Evolutionary conservation across 2,888 invertebrate genomes (phyloP).

Genomic region (Pachycephus smyrnensis): DNA sequence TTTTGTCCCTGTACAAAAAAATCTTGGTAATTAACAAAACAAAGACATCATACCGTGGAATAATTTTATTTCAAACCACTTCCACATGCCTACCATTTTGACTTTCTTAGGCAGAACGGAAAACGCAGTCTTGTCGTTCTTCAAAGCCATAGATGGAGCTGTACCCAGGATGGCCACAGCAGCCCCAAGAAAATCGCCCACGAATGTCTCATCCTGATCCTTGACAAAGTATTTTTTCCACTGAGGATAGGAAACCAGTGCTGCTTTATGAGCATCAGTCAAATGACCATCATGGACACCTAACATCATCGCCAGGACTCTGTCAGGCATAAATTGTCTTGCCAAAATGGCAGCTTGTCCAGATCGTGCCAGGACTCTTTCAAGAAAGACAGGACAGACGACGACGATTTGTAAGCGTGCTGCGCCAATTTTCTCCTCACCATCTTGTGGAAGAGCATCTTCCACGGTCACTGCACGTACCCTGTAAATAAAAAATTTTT

Average conservation of each 20-base stretch:
- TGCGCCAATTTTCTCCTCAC: constrained; percentile 71
- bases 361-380: constrained; percentile 71
- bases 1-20: constrained; percentile 78
- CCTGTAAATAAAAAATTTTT: constrained; percentile 65
- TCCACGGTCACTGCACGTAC: constrained; percentile 81
- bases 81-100: constrained; percentile 72
- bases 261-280: constrained; percentile 76
- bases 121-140: constrained; percentile 75
- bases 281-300: constrained; percentile 82
- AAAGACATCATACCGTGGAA: not conserved
- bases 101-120: constrained; percentile 83
- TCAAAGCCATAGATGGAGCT: constrained; percentile 41
- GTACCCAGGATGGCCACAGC: constrained; percentile 81
- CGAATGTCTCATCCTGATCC: constrained; percentile 87
- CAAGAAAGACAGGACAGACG: constrained; percentile 80
- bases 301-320: constrained; percentile 83
- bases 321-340: constrained; percentile 75
- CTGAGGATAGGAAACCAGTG: constrained; percentile 79
- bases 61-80: constrained; percentile 22
- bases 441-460: constrained; percentile 71
- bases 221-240: constrained; percentile 86
- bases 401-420: constrained; percentile 85
- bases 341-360: constrained; percentile 70
- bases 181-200: constrained; percentile 85
- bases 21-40: not conserved